Evolutionary conservation across 1,140 invertebrate genomes (phyloP).

Genomic region (Drosophila persimilis): DNA sequence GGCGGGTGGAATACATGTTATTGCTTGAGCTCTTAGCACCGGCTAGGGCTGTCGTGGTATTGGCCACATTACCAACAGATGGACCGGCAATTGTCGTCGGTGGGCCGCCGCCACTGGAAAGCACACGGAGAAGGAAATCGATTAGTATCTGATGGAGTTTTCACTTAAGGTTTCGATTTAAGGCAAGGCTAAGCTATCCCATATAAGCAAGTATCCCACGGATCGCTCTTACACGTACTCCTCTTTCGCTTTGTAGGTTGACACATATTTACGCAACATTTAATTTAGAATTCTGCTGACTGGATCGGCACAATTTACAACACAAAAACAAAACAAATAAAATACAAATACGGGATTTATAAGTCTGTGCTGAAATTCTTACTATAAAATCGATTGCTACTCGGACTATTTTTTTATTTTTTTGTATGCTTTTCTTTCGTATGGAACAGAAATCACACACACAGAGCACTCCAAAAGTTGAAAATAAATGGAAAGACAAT

Average conservation of each 20-base stretch:
- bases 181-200: too few species aligned
- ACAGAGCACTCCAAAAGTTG: too few species aligned
- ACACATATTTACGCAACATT: conserved; percentile 63
- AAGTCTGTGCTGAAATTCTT: neutral
- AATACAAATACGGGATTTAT: neutral
- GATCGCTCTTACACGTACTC: conserved; percentile 46
- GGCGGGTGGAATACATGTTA: conserved; percentile 89
- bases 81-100: conserved; percentile 78
- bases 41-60: conserved; percentile 64
- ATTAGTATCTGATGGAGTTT: neutral
- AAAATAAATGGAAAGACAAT: too few species aligned
- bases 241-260: conserved; percentile 18
- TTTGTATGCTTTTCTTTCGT: too few species aligned
- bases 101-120: conserved; percentile 84
- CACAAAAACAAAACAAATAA: neutral
- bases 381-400: too few species aligned
- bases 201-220: neutral
- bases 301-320: neutral
- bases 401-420: neutral
- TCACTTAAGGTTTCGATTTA: too few species aligned
- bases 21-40: conserved; percentile 85
- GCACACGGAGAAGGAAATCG: conserved; percentile 14
- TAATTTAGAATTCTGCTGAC: conserved; percentile 52
- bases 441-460: too few species aligned
- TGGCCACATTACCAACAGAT: conserved; percentile 82